Conservation (phyloP, 2,113 vertebrate genomes). For the Poecilia latipinna region DNA sequence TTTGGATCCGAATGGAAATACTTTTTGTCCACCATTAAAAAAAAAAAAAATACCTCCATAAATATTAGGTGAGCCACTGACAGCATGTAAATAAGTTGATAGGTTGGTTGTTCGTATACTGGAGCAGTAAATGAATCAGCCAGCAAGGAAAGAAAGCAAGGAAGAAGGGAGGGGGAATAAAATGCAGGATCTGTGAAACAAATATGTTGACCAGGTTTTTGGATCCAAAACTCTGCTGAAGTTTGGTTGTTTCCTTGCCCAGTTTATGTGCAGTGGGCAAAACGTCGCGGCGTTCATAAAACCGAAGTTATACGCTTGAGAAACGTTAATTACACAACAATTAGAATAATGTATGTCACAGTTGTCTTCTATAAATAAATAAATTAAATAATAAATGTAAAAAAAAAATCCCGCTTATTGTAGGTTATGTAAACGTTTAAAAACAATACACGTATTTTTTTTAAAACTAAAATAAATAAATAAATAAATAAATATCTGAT, state of each 20-base stretch:
- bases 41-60: too few species aligned
- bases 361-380: background rate
- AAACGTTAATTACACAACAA: background rate
- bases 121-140: background rate
- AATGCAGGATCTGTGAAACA: background rate
- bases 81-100: too few species aligned
- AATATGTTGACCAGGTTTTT: background rate
- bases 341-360: background rate
- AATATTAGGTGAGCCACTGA: too few species aligned
- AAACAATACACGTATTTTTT: background rate
- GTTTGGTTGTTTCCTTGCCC: background rate
- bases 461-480: background rate
- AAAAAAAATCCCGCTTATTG: too few species aligned
- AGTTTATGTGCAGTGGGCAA: background rate
- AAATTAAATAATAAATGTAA: background rate
- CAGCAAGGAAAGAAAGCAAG: background rate
- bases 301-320: background rate
- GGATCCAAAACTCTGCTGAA: background rate
- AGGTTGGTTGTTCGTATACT: too few species aligned
- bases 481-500: background rate
- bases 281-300: background rate
- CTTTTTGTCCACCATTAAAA: too few species aligned
- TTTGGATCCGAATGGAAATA: background rate
- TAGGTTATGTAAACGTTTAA: too few species aligned
- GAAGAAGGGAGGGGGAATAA: background rate